Evolutionary conservation across 1,140 invertebrate genomes (phyloP).

Genomic region (Asobara japonica): DNA sequence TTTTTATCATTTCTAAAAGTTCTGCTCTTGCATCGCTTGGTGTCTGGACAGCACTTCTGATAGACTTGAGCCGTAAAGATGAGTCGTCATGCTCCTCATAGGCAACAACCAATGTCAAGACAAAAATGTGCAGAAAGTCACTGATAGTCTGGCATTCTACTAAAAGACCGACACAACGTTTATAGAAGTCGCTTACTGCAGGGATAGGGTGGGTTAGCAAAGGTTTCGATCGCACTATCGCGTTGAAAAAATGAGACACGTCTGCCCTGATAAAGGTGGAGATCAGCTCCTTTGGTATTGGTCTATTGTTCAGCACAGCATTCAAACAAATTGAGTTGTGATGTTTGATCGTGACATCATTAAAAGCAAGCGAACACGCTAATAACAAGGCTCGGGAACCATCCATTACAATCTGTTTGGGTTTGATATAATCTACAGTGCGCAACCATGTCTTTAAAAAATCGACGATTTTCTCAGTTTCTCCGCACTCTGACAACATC

Average conservation of each 20-base stretch:
- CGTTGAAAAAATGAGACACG: slow-evolving; percentile 7
- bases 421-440: not conserved
- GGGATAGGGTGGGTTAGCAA: not conserved
- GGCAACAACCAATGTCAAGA: slow-evolving; percentile 16
- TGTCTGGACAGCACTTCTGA: not conserved
- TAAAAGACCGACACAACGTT: slow-evolving; percentile 6
- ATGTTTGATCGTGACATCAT: slow-evolving; percentile 7
- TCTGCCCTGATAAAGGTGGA: slow-evolving; percentile 8
- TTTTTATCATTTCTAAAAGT: not conserved
- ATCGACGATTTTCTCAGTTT: slow-evolving; percentile 1
- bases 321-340: not conserved
- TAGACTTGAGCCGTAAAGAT: not conserved
- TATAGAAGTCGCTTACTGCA: slow-evolving; percentile 17
- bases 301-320: not conserved
- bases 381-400: slow-evolving; percentile 18
- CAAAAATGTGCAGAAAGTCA: slow-evolving; percentile 23
- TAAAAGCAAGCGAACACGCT: slow-evolving; percentile 16
- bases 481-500: slow-evolving; percentile 26
- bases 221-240: not conserved
- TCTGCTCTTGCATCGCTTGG: not conserved
- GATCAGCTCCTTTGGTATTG: not conserved
- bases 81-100: slow-evolving; percentile 10
- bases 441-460: slow-evolving; percentile 19
- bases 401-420: slow-evolving; percentile 25
- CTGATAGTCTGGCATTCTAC: slow-evolving; percentile 5